Base-by-base conservation (phyloP, 2,113 vertebrate species). In the Vulpes vulpes region DNA sequence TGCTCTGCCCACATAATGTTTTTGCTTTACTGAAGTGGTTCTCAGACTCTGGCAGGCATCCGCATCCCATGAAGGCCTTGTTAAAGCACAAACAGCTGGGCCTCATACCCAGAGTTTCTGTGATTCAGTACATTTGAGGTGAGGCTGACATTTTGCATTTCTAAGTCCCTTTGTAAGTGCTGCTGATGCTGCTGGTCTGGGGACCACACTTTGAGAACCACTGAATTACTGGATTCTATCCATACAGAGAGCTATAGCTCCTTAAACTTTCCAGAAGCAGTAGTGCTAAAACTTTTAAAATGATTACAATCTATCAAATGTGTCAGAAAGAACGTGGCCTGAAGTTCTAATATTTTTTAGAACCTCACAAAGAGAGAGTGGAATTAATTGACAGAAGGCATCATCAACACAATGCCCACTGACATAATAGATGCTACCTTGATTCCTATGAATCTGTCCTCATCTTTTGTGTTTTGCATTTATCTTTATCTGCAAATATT, bases 401-500 rank as follows among this genome's bases (percentile, higher is more conserved):
- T 69, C 87, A 96, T 96, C 96, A 76, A 71, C 87, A 57, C 12
- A 74, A 49, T 85, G n/a, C 30, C 55, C 59, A 65, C 76, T 17
- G 67, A 76, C 43, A n/a, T 81, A 73, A 87, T 11, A 88, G 14
- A 6, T 81, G 32, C 15, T 60, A 64, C 23, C 60, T 5, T 82
- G 90, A 87, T 87, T 87, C 69, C 32, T 43, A 81, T 4, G 49
- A 92, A 55, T 87, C 23, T 74, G 67, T 92, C 17, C 22, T 78
- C 65, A 20, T 51, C n/a, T 95, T 95, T 89, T 60, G 78, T 8
- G 2, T 94, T 95, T 84, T 65, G 14, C 3, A 60, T 84, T 91
- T 92, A 74, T 88, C 62, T 83, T 92, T 92, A 78, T 22, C 67
- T 96, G 53, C 23, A 94, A 93, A 94, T 96, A 89, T 97, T 94